These are phyloP conservation scores for Quiscalus mexicanus DNA, from an alignment of 2,113 vertebrate species.

Conservation along the genomic window DNA sequence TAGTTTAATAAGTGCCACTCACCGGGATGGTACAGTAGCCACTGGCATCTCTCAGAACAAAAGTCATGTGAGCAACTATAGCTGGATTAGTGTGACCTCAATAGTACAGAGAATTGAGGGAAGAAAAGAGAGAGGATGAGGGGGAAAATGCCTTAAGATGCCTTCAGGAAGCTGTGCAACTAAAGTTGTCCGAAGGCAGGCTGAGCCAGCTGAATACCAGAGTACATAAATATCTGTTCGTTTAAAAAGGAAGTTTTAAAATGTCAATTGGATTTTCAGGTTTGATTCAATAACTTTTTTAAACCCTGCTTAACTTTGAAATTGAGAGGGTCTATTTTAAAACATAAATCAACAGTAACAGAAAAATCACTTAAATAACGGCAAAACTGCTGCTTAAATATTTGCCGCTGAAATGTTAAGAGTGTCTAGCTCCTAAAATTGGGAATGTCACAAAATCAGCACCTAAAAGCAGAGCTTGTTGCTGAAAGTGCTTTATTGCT, in stretches of 20 bases:
- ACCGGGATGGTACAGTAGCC: neutral
- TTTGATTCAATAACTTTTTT: neutral
- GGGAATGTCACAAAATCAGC: neutral
- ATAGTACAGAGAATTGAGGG: neutral
- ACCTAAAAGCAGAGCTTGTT: constrained; percentile 16
- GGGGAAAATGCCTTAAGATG: neutral
- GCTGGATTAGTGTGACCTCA: constrained; percentile 40
- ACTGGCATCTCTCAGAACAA: neutral
- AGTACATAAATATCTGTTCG: neutral
- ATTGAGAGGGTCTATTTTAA: neutral
- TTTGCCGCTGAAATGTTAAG: constrained; percentile 14
- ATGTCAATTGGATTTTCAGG: neutral
- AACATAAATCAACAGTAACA: neutral
- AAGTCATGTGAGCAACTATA: constrained; percentile 1
- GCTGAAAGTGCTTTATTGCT: neutral
- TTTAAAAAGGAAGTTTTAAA: neutral
- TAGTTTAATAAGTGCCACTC: neutral
- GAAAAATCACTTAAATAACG: constrained; percentile 8
- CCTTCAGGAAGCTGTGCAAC: neutral
- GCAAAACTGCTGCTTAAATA: constrained; percentile 5
- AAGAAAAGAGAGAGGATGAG: neutral
- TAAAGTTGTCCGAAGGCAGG: neutral
- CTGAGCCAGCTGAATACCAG: neutral
- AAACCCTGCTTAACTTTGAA: neutral
- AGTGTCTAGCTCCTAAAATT: constrained; percentile 19